These are phyloP conservation scores for Cephus cinctus DNA, from an alignment of 1,140 invertebrate species.

Conservation along the genomic window DNA sequence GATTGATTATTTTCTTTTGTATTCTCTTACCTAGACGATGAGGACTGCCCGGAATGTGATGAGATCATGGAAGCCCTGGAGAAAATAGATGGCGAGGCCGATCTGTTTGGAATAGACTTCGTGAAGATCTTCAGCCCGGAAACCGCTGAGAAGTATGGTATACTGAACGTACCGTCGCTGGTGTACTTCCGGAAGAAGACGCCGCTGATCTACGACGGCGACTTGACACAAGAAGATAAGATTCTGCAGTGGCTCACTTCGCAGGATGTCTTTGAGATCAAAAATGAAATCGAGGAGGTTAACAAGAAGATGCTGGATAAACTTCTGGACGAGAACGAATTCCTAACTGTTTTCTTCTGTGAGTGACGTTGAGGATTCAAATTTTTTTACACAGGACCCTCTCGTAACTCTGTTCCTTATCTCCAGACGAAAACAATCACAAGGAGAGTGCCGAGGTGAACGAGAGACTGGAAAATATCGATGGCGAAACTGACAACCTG, in stretches of 20 bases:
- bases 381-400: background rate
- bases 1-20: constrained; percentile 9
- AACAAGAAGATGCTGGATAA: constrained; percentile 95
- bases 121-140: constrained; percentile 88
- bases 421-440: constrained; percentile 74
- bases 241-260: constrained; percentile 88
- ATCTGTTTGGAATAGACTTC: constrained; percentile 91
- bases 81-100: constrained; percentile 91
- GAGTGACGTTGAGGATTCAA: constrained; percentile 53
- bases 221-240: constrained; percentile 82
- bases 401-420: constrained; percentile 6
- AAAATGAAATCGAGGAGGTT: constrained; percentile 95
- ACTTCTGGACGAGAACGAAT: constrained; percentile 90
- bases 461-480: constrained; percentile 86
- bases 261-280: constrained; percentile 92
- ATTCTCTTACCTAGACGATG: constrained; percentile 69
- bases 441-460: constrained; percentile 77
- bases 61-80: constrained; percentile 85
- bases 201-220: constrained; percentile 89
- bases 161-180: constrained; percentile 80
- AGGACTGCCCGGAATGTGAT: constrained; percentile 87
- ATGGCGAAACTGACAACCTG: constrained; percentile 89
- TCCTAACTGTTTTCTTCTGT: constrained; percentile 94
- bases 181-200: constrained; percentile 88
- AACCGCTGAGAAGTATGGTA: constrained; percentile 77